Base-by-base conservation (phyloP, 2,888 invertebrate species). In the Monochamus alternatus region DNA sequence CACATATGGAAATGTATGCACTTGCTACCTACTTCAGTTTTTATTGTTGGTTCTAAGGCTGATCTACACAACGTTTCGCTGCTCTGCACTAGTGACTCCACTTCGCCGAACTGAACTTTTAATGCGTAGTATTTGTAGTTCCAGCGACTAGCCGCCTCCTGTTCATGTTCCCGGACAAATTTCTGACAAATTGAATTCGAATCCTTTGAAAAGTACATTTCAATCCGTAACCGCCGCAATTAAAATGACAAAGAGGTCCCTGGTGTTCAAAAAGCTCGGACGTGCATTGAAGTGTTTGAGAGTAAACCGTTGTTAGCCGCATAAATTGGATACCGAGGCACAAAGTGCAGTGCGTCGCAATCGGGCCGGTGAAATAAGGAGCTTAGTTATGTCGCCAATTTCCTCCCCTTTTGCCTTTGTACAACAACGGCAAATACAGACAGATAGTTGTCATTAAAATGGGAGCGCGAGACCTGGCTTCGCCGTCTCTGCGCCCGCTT, bases 381-480 rank as follows among this genome's bases (percentile, higher is more conserved):
- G 80, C 79, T 82, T 80, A 81, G 82, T 80, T 80, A 80, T 80
- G 80, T 81, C 79, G 80, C 78, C 81, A 82, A 82, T 82, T 81
- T 82, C 78, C 77, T 77, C 64, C 66, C 66, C 79, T 73, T 78
- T 75, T 73, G 72, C 80, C 76, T 80, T 80, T 82, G 79, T 81
- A 75, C 79, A 73, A 64, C 64, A 38, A 72, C 74, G 63, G 76
- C 75, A 71, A 76, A 81, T 75, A 78, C 77, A 73, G 75, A 78
- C 75, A 76, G 78, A 78, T 74, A 74, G 75, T 59, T 76, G 67
- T 51, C 77, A 77, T 77, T 77, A 72, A 77, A 77, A 71, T 77
- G 71, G 67, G 22, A 76, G 59, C 69, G 69, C 47, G 65, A 75
- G 47, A 64, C 64, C 65, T 32, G 58, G 62, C 31, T 38, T 43